phyloP scores from a whole-genome alignment of 2,888 invertebrate species.

The Phortica okadai region DNA sequence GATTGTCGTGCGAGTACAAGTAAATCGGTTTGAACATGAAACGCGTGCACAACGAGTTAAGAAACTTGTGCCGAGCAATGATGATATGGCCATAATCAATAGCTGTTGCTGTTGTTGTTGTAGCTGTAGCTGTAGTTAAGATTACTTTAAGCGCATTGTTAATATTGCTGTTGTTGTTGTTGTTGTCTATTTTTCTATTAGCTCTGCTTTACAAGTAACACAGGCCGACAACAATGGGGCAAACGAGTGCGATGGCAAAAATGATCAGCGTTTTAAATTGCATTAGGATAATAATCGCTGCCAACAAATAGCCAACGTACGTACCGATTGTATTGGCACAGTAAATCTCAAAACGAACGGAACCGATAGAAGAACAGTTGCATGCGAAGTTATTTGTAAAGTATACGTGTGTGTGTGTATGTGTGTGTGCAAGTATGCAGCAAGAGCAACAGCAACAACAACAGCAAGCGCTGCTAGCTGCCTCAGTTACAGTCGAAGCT shows the following conservation, averaged over 20 bases:
- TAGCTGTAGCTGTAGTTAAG: constrained; percentile 23
- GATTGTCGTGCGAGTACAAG: constrained; percentile 25
- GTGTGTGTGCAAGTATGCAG: constrained; percentile 21
- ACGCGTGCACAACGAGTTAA: constrained; percentile 63
- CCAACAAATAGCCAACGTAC: background rate
- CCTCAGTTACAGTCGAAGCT: background rate
- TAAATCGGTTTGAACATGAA: constrained; percentile 49
- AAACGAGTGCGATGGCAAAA: background rate
- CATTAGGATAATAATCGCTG: constrained; percentile 75
- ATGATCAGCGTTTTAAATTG: constrained; percentile 65
- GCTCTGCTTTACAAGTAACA: constrained; percentile 36
- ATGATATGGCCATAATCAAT: constrained; percentile 15
- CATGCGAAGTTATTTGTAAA: constrained; percentile 24
- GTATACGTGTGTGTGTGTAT: background rate
- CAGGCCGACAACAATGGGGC: constrained; percentile 11
- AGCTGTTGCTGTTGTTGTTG: constrained; percentile 26
- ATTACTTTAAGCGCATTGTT: no score
- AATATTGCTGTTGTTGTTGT: background rate
- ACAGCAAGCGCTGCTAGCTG: background rate
- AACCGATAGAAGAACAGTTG: constrained; percentile 46
- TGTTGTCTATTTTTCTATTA: background rate
- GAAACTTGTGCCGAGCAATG: constrained; percentile 13
- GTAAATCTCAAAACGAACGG: constrained; percentile 48
- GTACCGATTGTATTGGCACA: constrained; percentile 24
- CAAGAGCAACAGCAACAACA: background rate